phyloP scores from a whole-genome alignment of 2,888 invertebrate species.

The Cyaniris semiargus region DNA sequence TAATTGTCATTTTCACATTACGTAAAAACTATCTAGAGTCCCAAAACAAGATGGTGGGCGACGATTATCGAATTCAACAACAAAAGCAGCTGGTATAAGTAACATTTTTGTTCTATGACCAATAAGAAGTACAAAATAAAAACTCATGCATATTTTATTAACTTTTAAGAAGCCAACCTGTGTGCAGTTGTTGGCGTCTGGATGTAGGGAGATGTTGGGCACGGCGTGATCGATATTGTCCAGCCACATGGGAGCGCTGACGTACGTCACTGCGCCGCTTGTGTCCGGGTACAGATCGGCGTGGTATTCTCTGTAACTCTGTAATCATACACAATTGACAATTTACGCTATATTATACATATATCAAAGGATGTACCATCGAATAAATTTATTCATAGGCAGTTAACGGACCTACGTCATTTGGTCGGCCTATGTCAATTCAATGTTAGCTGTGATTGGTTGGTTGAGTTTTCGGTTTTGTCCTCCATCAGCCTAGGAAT shows the following conservation, averaged over 20 bases:
- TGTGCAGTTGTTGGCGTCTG: conserved; percentile 82
- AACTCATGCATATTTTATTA: background rate
- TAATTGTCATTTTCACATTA: too few species aligned
- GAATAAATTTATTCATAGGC: too few species aligned
- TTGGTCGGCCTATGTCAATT: too few species aligned
- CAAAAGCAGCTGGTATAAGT: too few species aligned
- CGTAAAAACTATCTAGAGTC: background rate
- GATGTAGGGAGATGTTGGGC: conserved; percentile 91
- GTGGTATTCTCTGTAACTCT: conserved; percentile 97
- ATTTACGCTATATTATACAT: background rate
- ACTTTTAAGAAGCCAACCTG: conserved; percentile 55
- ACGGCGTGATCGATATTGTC: conserved; percentile 87
- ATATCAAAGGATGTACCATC: too few species aligned
- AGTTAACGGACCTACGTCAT: too few species aligned
- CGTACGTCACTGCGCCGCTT: conserved; percentile 87
- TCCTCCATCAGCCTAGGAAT: too few species aligned
- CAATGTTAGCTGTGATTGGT: too few species aligned
- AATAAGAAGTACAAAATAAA: background rate
- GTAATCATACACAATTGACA: conserved; percentile 32
- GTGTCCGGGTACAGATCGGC: conserved; percentile 97
- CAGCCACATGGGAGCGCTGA: conserved; percentile 91
- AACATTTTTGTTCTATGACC: too few species aligned
- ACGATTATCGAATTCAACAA: background rate
- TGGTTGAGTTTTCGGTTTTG: too few species aligned
- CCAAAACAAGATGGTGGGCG: background rate